phyloP scores from a whole-genome alignment of 2,888 invertebrate genomes.

The Heliconius ethilla region DNA sequence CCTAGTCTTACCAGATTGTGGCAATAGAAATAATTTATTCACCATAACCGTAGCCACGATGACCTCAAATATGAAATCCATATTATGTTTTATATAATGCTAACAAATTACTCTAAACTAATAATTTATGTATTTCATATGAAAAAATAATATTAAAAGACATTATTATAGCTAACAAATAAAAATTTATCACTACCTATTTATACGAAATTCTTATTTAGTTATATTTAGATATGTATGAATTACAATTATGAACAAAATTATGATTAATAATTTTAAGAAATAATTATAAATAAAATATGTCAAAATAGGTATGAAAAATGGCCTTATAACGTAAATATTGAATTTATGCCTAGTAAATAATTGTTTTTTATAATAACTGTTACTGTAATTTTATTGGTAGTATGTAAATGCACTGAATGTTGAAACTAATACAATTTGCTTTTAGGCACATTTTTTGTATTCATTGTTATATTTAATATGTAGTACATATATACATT shows the following conservation, averaged over 20 bases:
- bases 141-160: neutral
- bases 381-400: conserved; percentile 1
- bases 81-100: neutral
- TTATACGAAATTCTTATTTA: neutral
- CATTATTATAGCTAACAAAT: neutral
- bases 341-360: neutral
- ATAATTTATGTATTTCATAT: too few relatives aligned
- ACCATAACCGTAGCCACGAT: too few relatives aligned
- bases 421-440: neutral
- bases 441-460: neutral
- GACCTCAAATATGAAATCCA: too few relatives aligned
- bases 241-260: neutral
- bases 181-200: neutral
- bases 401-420: conserved; percentile 1
- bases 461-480: neutral
- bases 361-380: neutral
- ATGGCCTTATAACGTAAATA: conserved; percentile 7
- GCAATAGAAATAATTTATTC: too few relatives aligned
- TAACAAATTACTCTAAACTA: neutral
- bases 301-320: neutral
- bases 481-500: neutral
- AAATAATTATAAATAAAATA: neutral
- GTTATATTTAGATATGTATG: neutral
- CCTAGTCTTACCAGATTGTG: too few relatives aligned
- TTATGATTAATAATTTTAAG: neutral